Percentiles rank a stretch among this genome's conserved stretches.
Evolutionary conservation across 1,140 invertebrate genomes (phyloP).

Genomic region (Eubasilissa regina): DNA sequence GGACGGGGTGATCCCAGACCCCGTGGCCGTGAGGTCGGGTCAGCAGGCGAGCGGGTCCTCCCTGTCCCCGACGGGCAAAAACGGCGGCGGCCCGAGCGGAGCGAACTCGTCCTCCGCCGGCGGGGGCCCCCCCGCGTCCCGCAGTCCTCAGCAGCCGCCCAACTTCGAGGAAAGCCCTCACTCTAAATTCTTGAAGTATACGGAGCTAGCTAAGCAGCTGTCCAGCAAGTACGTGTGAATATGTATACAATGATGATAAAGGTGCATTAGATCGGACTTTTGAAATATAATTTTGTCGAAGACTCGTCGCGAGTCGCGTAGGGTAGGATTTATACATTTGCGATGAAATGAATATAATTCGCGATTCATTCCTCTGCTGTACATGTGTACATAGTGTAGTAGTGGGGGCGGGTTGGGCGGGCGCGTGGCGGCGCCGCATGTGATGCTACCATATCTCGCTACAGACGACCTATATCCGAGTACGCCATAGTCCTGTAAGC

Average conservation of each 20-base stretch:
- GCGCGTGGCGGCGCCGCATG: constrained; percentile 63
- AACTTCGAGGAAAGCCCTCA: constrained; percentile 93
- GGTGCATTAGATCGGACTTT: constrained; percentile 36
- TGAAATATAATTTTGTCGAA: constrained; percentile 37
- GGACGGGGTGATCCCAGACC: constrained; percentile 87
- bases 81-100: constrained; percentile 64
- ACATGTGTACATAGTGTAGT: constrained; percentile 61
- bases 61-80: constrained; percentile 64
- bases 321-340: constrained; percentile 47
- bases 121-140: constrained; percentile 72
- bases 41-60: constrained; percentile 65
- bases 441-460: constrained; percentile 74
- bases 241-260: constrained; percentile 54
- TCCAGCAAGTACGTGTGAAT: constrained; percentile 94
- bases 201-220: constrained; percentile 95
- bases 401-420: constrained; percentile 57
- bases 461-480: constrained; percentile 60
- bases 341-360: constrained; percentile 56
- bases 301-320: constrained; percentile 35
- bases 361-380: constrained; percentile 60
- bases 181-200: constrained; percentile 97
- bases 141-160: constrained; percentile 71
- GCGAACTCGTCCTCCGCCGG: constrained; percentile 64
- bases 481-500: constrained; percentile 59
- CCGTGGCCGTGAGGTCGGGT: constrained; percentile 74